A percentile compares a stretch with the other conserved stretches of the same genome.
These are phyloP conservation scores for Chelonus insularis DNA, from an alignment of 1,140 invertebrate species.

Conservation along the genomic window DNA sequence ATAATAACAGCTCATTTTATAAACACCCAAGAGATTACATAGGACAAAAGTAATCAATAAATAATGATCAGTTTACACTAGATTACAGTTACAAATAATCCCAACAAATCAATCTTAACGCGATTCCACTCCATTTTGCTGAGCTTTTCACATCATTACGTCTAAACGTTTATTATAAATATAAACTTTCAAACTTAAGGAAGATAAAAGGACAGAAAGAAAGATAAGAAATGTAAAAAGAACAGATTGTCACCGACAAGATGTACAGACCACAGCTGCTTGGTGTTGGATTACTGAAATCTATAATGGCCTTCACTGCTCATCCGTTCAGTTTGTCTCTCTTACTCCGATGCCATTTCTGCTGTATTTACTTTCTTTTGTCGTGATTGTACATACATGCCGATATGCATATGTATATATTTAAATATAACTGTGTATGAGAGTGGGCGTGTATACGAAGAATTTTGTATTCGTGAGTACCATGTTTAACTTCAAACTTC, in stretches of 20 bases:
- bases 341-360: no score
- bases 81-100: not conserved
- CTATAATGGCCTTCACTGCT: not conserved
- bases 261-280: constrained; percentile 13
- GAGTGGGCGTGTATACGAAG: no score
- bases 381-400: no score
- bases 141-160: not conserved
- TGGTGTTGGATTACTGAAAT: constrained; percentile 19
- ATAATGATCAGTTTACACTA: no score
- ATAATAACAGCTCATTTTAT: no score
- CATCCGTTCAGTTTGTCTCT: not conserved
- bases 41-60: no score
- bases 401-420: no score
- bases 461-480: no score
- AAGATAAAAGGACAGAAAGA: not conserved
- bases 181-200: not conserved
- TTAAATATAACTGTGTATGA: no score
- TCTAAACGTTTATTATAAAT: constrained; percentile 3
- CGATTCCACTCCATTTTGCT: not conserved
- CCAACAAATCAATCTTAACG: not conserved
- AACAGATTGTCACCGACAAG: constrained; percentile 14
- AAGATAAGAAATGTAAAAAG: not conserved
- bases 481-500: no score
- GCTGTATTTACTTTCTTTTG: no score
- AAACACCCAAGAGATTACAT: not conserved